A percentile compares a stretch with the other conserved stretches of the same genome.
Conservation (phyloP, 23 tunicate genomes). For the Ciona savignyi region DNA sequence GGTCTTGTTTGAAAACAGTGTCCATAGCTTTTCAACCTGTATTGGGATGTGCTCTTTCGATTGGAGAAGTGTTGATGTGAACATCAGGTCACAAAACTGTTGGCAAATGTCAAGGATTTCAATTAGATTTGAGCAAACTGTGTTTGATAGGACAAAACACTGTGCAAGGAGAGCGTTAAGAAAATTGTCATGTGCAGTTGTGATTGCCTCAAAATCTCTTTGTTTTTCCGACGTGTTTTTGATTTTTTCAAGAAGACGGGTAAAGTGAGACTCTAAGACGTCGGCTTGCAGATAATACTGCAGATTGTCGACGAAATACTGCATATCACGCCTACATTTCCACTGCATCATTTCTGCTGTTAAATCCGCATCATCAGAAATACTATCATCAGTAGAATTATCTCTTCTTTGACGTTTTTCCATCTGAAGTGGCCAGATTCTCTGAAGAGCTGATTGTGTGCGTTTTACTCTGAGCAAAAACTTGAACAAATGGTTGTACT, state of each 20-base stretch:
- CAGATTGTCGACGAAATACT: slow-evolving; percentile 77
- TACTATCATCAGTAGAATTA: neutral
- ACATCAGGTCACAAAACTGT: slow-evolving; percentile 77
- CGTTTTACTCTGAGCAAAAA: slow-evolving; percentile 69
- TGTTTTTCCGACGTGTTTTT: slow-evolving; percentile 21
- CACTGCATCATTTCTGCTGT: slow-evolving; percentile 28
- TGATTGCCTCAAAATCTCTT: slow-evolving; percentile 67
- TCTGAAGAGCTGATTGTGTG: slow-evolving; percentile 59
- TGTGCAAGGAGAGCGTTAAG: slow-evolving; percentile 72
- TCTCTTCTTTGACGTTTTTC: slow-evolving; percentile 23
- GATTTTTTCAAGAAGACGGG: slow-evolving; percentile 50
- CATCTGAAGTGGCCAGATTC: slow-evolving; percentile 65
- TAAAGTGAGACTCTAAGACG: slow-evolving; percentile 81
- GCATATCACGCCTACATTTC: slow-evolving; percentile 77
- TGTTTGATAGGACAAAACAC: slow-evolving; percentile 77
- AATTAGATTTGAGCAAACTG: slow-evolving; percentile 64
- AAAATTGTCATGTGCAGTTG: slow-evolving; percentile 72
- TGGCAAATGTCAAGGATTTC: slow-evolving; percentile 78
- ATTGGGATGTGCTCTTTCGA: slow-evolving; percentile 25
- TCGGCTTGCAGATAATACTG: slow-evolving; percentile 95
- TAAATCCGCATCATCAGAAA: neutral
- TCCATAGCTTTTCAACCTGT: slow-evolving; percentile 32
- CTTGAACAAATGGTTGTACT: slow-evolving; percentile 71
- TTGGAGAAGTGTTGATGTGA: slow-evolving; percentile 35
- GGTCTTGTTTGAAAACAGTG: slow-evolving; percentile 37